Percentiles rank a stretch among this genome's conserved stretches.
phyloP scores from a whole-genome alignment of 2,797 vertebrate species.

The Sebastolobus alascanus region DNA sequence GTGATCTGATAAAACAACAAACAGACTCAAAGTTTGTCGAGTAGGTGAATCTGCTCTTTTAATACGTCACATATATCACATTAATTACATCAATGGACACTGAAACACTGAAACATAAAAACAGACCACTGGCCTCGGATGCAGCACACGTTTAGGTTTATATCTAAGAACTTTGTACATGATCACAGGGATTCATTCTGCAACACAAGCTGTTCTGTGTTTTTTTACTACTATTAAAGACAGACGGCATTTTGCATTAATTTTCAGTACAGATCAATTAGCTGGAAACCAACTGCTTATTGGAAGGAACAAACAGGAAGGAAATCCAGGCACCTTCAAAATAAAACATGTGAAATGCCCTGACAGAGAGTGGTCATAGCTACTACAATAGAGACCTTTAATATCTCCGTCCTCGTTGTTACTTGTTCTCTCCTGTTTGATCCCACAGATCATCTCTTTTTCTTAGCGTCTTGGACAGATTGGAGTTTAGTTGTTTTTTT shows the following conservation, averaged over 20 bases:
- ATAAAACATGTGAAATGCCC: neutral
- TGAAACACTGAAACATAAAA: conserved; percentile 36
- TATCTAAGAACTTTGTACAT: neutral
- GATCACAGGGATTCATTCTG: neutral
- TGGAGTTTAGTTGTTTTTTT: no score
- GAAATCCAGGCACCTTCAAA: neutral
- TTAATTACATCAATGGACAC: conserved; percentile 29
- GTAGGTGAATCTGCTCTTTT: conserved; percentile 33
- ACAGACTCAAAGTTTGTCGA: neutral
- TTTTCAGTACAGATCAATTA: neutral
- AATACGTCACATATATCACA: conserved; percentile 22
- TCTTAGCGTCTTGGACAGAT: no score
- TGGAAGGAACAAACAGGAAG: neutral
- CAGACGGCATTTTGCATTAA: neutral
- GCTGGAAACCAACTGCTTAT: neutral
- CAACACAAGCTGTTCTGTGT: neutral
- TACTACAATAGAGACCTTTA: no score
- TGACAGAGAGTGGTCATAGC: no score
- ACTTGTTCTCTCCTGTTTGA: no score
- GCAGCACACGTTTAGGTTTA: no score
- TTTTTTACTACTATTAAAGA: neutral
- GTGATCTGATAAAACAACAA: neutral
- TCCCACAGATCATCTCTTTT: no score
- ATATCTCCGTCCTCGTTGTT: no score
- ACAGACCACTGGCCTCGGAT: conserved; percentile 32